Conservation (phyloP, 2,888 invertebrate genomes). For the Eustalomyia histrio region DNA sequence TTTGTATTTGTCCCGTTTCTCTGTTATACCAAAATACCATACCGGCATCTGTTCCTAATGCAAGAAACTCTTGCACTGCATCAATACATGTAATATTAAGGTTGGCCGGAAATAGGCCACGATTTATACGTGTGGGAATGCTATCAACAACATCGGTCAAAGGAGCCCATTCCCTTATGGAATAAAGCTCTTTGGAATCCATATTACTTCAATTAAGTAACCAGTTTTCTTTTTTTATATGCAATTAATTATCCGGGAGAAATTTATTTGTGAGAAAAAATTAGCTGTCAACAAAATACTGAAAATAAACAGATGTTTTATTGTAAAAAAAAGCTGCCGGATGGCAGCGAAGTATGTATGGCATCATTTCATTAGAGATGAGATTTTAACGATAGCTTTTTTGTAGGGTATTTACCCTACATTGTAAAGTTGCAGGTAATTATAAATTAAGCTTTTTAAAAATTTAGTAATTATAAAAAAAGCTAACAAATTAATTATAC, state of each 20-base stretch:
- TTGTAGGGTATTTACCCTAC: too few species aligned
- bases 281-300: constrained; percentile 55
- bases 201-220: constrained; percentile 41
- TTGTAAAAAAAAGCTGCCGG: constrained; percentile 14
- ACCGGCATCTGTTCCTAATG: constrained; percentile 90
- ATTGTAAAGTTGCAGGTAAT: too few species aligned
- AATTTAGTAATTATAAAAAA: too few species aligned
- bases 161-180: constrained; percentile 89
- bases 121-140: constrained; percentile 87
- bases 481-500: too few species aligned
- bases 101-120: constrained; percentile 87
- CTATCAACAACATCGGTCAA: constrained; percentile 86
- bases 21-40: constrained; percentile 93
- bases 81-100: constrained; percentile 90
- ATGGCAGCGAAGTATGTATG: neutral
- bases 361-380: neutral
- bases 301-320: constrained; percentile 44
- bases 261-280: constrained; percentile 22
- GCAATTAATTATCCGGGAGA: neutral
- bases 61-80: constrained; percentile 89
- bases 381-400: too few species aligned
- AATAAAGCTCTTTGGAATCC: constrained; percentile 72
- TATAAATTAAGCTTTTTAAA: too few species aligned
- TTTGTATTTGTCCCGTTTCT: constrained; percentile 87
- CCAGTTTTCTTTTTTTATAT: neutral